Evolutionary conservation across 2,113 vertebrate genomes (phyloP).

Genomic region (Sebastes schlegelii): DNA sequence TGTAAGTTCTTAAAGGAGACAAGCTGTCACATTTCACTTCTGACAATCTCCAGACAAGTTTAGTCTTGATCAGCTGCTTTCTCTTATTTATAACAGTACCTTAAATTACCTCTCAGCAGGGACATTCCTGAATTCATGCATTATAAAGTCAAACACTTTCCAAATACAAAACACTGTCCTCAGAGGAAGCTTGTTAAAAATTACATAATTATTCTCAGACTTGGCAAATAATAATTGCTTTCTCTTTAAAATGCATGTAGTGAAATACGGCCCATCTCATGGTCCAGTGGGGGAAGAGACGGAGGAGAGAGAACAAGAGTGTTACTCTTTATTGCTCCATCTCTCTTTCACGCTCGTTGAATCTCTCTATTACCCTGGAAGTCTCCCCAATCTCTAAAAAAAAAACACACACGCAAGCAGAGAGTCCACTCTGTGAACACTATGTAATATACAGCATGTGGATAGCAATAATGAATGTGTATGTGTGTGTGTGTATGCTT

Average conservation of each 20-base stretch:
- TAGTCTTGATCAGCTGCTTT: background rate
- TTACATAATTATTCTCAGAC: slow-evolving; percentile 44
- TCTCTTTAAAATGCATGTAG: slow-evolving; percentile 41
- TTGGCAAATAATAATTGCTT: slow-evolving; percentile 43
- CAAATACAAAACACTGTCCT: slow-evolving; percentile 27
- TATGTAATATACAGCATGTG: slow-evolving; percentile 24
- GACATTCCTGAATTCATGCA: slow-evolving; percentile 17
- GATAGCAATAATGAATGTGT: slow-evolving; percentile 39
- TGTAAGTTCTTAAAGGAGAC: background rate
- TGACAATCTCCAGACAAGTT: background rate
- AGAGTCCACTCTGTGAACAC: slow-evolving; percentile 10
- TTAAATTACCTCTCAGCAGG: slow-evolving; percentile 46
- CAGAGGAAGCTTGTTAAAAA: slow-evolving; percentile 42
- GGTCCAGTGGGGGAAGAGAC: slow-evolving; percentile 47
- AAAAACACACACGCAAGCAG: background rate
- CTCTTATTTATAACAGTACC: slow-evolving; percentile 6
- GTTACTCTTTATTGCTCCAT: slow-evolving; percentile 69
- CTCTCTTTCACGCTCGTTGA: slow-evolving; percentile 74
- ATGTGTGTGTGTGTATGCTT: slow-evolving; percentile 3
- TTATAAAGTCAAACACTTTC: slow-evolving; percentile 37
- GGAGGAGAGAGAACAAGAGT: slow-evolving; percentile 54
- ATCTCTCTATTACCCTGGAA: slow-evolving; percentile 62
- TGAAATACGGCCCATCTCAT: slow-evolving; percentile 48
- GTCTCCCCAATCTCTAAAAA: slow-evolving; percentile 50
- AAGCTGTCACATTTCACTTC: slow-evolving; percentile 1